Percentiles rank a stretch among this genome's conserved stretches.
These are phyloP conservation scores for Hoplias malabaricus DNA, from an alignment of 2,113 vertebrate genomes.

Conservation along the genomic window DNA sequence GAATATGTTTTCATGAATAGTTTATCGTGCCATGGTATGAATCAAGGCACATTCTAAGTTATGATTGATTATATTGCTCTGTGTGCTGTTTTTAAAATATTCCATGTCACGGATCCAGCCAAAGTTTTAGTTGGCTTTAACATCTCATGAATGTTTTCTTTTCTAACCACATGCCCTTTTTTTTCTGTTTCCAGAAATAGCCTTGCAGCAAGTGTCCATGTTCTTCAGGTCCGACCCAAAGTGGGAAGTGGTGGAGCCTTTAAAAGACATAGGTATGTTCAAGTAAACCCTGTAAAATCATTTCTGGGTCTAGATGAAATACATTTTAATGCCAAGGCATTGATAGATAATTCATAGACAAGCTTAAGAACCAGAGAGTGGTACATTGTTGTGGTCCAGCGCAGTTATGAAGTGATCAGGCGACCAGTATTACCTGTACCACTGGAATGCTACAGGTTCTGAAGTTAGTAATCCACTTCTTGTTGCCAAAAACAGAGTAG, in stretches of 20 bases:
- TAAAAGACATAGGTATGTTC: constrained; percentile 91
- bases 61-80: no score
- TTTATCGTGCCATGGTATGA: no score
- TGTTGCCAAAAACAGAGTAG: no score
- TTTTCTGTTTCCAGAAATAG: constrained; percentile 81
- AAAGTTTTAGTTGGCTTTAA: background rate
- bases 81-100: no score
- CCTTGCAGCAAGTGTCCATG: constrained; percentile 98
- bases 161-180: background rate
- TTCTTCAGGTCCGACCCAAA: constrained; percentile 96
- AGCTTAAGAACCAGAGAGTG: no score
- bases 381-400: background rate
- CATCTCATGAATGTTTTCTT: background rate
- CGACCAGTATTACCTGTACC: background rate
- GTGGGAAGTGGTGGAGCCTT: constrained; percentile 94
- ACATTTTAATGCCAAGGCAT: background rate
- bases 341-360: background rate
- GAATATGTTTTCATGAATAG: no score
- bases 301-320: background rate
- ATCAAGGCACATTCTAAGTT: no score
- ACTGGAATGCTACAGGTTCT: no score
- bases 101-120: no score
- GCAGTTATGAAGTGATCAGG: background rate
- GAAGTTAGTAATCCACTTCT: no score
- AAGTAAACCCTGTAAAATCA: background rate